phyloP scores from a whole-genome alignment of 1,140 invertebrate genomes.

The Atta texana region DNA sequence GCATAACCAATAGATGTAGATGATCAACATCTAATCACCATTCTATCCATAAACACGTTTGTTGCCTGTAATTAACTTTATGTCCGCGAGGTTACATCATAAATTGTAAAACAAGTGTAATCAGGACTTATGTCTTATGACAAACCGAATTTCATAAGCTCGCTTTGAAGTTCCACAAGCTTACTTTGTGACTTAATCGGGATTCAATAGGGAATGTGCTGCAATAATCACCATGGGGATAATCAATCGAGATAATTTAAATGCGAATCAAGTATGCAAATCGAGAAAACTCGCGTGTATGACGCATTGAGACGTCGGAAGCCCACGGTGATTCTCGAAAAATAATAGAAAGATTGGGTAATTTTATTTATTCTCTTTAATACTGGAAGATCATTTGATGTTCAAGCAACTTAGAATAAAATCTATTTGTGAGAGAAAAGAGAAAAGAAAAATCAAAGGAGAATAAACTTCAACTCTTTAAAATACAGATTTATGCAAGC shows the following conservation, averaged over 20 bases:
- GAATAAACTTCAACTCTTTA: neutral
- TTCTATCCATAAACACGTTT: neutral
- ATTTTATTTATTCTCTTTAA: neutral
- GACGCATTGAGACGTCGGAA: conserved; percentile 17
- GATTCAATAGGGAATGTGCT: neutral
- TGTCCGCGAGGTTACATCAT: conserved; percentile 14
- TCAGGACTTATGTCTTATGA: neutral
- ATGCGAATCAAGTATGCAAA: conserved; percentile 74
- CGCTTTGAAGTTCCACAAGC: conserved; percentile 1
- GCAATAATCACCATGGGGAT: neutral
- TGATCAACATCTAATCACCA: neutral
- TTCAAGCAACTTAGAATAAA: neutral
- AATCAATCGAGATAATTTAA: conserved; percentile 64
- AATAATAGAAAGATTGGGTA: neutral
- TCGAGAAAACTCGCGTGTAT: conserved; percentile 32
- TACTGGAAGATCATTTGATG: neutral
- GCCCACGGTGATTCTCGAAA: neutral
- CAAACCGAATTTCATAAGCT: neutral
- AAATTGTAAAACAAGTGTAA: conserved; percentile 5
- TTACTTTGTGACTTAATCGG: neutral
- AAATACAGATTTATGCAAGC: neutral
- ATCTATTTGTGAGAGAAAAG: neutral
- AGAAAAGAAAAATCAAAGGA: neutral
- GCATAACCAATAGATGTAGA: neutral
- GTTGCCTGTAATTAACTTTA: neutral